phyloP scores from a whole-genome alignment of 2,113 vertebrate species.

The Glareola pratincola region DNA sequence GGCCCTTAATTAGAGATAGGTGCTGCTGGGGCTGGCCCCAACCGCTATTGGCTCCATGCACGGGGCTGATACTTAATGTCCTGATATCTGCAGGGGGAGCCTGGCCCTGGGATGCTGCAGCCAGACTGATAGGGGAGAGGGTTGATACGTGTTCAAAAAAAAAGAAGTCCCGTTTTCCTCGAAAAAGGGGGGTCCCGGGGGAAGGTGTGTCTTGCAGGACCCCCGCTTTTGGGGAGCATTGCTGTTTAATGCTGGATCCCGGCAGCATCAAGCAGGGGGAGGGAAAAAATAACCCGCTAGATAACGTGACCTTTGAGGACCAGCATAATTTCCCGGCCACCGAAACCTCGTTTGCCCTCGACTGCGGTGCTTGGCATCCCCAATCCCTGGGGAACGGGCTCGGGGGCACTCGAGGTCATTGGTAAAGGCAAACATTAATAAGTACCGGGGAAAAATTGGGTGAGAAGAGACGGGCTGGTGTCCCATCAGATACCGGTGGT shows the following conservation, averaged over 20 bases:
- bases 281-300: accelerated
- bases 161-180: background rate
- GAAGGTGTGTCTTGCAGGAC: accelerated
- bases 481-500: constrained; percentile 16
- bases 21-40: constrained; percentile 72
- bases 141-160: background rate
- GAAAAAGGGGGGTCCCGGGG: accelerated
- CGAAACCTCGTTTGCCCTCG: background rate
- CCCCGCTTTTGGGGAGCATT: accelerated
- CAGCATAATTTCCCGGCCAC: accelerated
- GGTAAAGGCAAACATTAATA: background rate
- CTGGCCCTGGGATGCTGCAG: background rate
- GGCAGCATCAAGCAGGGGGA: background rate
- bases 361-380: background rate
- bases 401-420: background rate
- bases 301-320: background rate
- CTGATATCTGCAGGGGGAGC: constrained; percentile 48
- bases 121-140: background rate
- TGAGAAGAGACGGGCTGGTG: constrained; percentile 20
- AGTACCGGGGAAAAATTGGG: background rate
- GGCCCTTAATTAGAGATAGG: constrained; percentile 88
- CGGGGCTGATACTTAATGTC: constrained; percentile 75
- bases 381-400: background rate
- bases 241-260: background rate
- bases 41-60: constrained; percentile 80